Evolutionary conservation across 2,113 vertebrate genomes (phyloP), one percentile per base, ranked within the genome.

Genomic region (Pterophyllum scalare): DNA sequence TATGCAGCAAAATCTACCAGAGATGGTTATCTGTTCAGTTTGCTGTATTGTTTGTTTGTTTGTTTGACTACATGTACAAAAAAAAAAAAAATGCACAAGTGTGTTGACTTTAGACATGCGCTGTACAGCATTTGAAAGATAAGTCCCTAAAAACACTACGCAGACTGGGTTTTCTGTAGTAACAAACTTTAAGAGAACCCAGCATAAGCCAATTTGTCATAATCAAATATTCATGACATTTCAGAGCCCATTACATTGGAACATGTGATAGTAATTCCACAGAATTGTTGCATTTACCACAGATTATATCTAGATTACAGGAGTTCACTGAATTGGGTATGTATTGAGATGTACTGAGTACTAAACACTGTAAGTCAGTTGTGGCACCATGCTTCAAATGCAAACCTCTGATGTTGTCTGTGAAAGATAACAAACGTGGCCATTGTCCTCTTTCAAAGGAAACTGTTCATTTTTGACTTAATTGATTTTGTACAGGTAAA

Each of bases 141-240:
- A 64, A 78, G 59, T 80, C 72, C 72, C 38, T 75, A 12, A 82
- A 87, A 89, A 91, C 92, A 93, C 91, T 93, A 93, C 84, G 87
- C 78, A 87, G 82, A 83, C 74, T 43, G 19, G 33, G 77, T 72
- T 56, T 64, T 78, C 28, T 77, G 9, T 46, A 46, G 67, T 74
- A 13, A 38, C 15, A 46, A 79, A 56, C 3, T 77, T n/a, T 4
- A 40, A 54, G 28, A 28, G 52, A 28, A 24, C 33, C 89, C 62
- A 75, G 14, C 67, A 54, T 38, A 70, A 80, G 57, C 77, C 74
- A 77, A 40, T 43, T 77, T 84, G 64, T 87, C 75, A 79, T 59
- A 56, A 82, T 70, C 15, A n/a, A 10, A 49, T 67, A 65, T 65
- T 84, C 31, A 43, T 79, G 46, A 79, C 33, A 38, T 78, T 77